Percentiles rank a stretch among this genome's conserved stretches.
Evolutionary conservation across 1,140 invertebrate genomes (phyloP).

Genomic region (Campoletis sonorensis): DNA sequence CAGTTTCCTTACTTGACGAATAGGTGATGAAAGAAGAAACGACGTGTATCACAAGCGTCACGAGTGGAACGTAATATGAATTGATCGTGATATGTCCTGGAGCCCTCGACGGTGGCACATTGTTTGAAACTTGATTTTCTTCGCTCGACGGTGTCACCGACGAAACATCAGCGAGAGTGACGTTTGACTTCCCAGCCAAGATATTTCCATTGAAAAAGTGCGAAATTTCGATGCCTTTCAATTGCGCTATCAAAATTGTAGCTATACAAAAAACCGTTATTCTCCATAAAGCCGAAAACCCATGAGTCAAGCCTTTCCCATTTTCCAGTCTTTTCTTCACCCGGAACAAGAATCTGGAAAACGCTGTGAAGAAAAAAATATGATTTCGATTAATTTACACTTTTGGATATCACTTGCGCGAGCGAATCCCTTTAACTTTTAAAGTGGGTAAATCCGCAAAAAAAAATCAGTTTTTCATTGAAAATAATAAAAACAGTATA

Average conservation of each 20-base stretch:
- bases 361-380: slow-evolving; percentile 63
- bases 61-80: slow-evolving; percentile 75
- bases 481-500: no score
- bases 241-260: slow-evolving; percentile 78
- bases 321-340: slow-evolving; percentile 79
- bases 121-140: slow-evolving; percentile 28
- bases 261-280: slow-evolving; percentile 79
- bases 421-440: no score
- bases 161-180: slow-evolving; percentile 74
- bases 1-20: slow-evolving; percentile 76
- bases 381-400: background rate
- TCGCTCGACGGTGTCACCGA: background rate
- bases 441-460: no score
- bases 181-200: slow-evolving; percentile 71
- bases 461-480: no score
- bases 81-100: slow-evolving; percentile 62
- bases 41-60: slow-evolving; percentile 81
- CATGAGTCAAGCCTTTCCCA: slow-evolving; percentile 83
- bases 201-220: slow-evolving; percentile 79
- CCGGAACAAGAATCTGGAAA: slow-evolving; percentile 77
- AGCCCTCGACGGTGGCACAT: background rate
- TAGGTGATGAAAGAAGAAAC: slow-evolving; percentile 82
- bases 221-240: slow-evolving; percentile 75
- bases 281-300: slow-evolving; percentile 83
- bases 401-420: background rate